Base-by-base conservation (phyloP, 37 sponge, comb jelly and placozoan genomes). In the Ephydatia muelleri region DNA sequence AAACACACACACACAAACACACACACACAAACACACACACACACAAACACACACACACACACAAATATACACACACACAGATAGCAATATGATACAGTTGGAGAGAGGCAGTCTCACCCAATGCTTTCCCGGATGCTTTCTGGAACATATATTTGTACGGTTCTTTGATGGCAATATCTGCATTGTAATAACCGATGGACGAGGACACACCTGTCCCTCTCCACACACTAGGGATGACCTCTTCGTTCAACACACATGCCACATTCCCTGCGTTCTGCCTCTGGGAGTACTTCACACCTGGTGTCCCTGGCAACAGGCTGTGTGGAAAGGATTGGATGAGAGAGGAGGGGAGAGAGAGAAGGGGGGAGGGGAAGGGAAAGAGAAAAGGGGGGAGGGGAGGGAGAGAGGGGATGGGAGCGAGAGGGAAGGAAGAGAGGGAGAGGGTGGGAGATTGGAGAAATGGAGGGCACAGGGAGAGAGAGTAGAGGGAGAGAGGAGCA, bases 61-160 rank as follows among this genome's bases (percentile, higher is more conserved):
- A 4, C 80, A 79, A 40, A 79, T 29, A n/a, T 34, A 27, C 65
- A 65, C 31, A 49, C 29, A 49, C 68, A 26, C 30, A 39, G 73
- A 27, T 72, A 12, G 23, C 35, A 19, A 23, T 39, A 28, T 22
- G 21, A 71, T n/a, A 71, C 1, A 34, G 14, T 1, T 13, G 9
- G 72, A 0, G 0, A 25, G 28, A 21, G 14, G 12, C 57, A 14
- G 57, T 9, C 43, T 43, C 43, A 43, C 43, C 34, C 30, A 28
- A 23, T 34, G 83, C 71, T 47, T 87, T 83, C 28, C 83, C 88
- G 0, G 88, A 84, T 14, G 69, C 66, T 33, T 77, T 83, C 81
- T 87, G 88, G 67, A 84, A 91, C 88, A 87, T 87, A 72, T 75
- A 80, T 21, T 84, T 73, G 68, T 87, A 79, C 3, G 88, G 79